These are phyloP conservation scores for Epinephelus cyanopodus DNA, from an alignment of 2,113 vertebrate species.

Conservation along the genomic window DNA sequence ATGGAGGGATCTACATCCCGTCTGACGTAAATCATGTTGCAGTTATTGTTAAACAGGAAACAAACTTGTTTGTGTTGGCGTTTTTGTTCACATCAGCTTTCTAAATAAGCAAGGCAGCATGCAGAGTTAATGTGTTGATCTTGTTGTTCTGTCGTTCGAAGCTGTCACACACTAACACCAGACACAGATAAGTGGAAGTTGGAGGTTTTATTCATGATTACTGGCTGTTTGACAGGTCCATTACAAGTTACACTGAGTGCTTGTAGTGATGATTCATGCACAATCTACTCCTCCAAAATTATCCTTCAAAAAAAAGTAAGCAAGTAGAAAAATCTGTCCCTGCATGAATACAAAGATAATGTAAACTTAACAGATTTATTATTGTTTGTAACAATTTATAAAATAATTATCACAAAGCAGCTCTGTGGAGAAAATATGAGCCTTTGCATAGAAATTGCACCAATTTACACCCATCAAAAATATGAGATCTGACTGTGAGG, in stretches of 20 bases:
- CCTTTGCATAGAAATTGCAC: slow-evolving; percentile 63
- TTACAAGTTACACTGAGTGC: slow-evolving; percentile 4
- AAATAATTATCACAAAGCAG: slow-evolving; percentile 62
- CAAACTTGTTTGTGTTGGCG: neutral
- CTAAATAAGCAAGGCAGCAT: neutral
- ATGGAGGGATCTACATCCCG: neutral
- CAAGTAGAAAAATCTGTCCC: slow-evolving; percentile 40
- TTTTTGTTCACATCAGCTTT: neutral
- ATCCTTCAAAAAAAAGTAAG: slow-evolving; percentile 34
- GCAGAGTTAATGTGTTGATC: neutral
- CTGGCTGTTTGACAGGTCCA: slow-evolving; percentile 31
- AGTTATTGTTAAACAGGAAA: neutral
- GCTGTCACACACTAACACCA: slow-evolving; percentile 12
- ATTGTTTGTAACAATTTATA: slow-evolving; percentile 36
- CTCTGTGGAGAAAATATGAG: slow-evolving; percentile 59
- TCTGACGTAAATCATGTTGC: neutral
- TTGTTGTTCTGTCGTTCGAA: neutral
- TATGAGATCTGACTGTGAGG: slow-evolving; percentile 29
- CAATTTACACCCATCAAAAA: slow-evolving; percentile 38
- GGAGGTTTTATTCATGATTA: slow-evolving; percentile 59
- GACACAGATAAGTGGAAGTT: slow-evolving; percentile 22
- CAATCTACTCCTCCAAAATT: slow-evolving; percentile 2
- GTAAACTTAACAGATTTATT: slow-evolving; percentile 39
- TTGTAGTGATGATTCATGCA: neutral
- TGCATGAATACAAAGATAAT: slow-evolving; percentile 24